Conservation (phyloP, 2,888 invertebrate species). For the Thecophora atra region DNA sequence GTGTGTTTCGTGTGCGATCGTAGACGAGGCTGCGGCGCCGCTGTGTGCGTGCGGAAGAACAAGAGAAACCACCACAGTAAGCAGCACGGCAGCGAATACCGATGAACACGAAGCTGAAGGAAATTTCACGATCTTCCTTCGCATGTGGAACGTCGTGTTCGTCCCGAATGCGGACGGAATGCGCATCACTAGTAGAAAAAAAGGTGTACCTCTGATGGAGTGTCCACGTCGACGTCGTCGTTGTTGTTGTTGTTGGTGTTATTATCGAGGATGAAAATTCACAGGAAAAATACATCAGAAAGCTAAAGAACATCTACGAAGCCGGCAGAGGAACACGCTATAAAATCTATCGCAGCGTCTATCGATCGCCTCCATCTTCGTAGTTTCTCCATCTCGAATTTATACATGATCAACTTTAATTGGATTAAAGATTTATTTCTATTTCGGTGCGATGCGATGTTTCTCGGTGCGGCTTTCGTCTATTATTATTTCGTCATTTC, state of each 20-base stretch:
- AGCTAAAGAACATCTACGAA: constrained; percentile 4
- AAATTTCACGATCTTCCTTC: constrained; percentile 19
- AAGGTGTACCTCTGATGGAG: not conserved
- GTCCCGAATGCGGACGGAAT: constrained; percentile 2
- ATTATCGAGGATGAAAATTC: constrained; percentile 28
- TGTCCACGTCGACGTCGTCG: not conserved
- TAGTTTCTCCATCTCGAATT: constrained; percentile 24
- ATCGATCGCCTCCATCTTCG: too few relatives aligned
- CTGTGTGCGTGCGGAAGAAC: too few relatives aligned
- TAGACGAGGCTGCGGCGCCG: too few relatives aligned
- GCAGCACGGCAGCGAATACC: too few relatives aligned
- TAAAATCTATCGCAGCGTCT: too few relatives aligned
- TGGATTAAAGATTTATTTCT: constrained; percentile 60
- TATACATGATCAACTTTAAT: constrained; percentile 55
- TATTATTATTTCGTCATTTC: not conserved
- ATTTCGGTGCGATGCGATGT: constrained; percentile 23
- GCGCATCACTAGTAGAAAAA: not conserved
- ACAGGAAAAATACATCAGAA: constrained; percentile 24
- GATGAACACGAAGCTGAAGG: not conserved
- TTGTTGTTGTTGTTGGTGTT: constrained; percentile 20
- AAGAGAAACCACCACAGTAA: too few relatives aligned
- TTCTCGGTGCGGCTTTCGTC: constrained; percentile 7
- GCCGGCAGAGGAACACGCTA: not conserved
- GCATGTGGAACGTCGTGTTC: not conserved
- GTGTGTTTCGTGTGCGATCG: constrained; percentile 19